Evolutionary conservation across 2,797 vertebrate species (phyloP), one percentile per base, ranked within the genome.

Genomic region (Sparidentex hasta): DNA sequence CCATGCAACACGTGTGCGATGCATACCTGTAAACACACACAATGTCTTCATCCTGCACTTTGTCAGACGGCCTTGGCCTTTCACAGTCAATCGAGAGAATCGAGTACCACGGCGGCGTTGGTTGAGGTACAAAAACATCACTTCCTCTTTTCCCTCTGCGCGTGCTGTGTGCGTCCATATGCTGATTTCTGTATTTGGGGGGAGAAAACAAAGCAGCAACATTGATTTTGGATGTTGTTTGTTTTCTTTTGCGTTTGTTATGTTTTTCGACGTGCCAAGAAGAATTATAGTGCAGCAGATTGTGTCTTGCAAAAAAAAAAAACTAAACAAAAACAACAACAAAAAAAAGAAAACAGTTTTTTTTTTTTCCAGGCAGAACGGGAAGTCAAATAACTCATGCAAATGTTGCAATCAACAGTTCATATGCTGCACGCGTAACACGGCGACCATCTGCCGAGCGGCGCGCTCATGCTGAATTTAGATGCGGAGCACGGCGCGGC

Each of bases 351-450:
- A 46, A 64, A 47, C 23, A 0, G 2, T 85, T 89, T 85, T 80
- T 52, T 25, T 3, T 25, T 80, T 52, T 25, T 3, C 3, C 80
- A 76, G 56, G 65, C 86, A 70, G 83, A 85, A 80, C n/a, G 27
- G 59, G 51, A 82, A 85, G 88, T 87, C 85, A 82, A 90, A 92
- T 91, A 90, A 91, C 87, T 92, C 89, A 93, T 93, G 92, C 81
- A 92, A 93, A 93, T 91, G 87, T 86, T 78, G 86, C 90, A 87
- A 88, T 92, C 87, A 90, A 90, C 81, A 86, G 89, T 90, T 90
- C 85, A 88, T 85, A 76, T 88, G 87, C 83, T 83, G 82, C 88
- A 69, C 88, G 81, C 86, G 78, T 13, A 84, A 68, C 91, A 71
- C 81, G 71, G 77, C 65, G 55, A 71, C 92, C 92, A 92, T 93